A percentile compares a stretch with the other conserved stretches of the same genome.
Conservation (phyloP, 2,113 vertebrate genomes). For the Halichoeres trimaculatus region DNA sequence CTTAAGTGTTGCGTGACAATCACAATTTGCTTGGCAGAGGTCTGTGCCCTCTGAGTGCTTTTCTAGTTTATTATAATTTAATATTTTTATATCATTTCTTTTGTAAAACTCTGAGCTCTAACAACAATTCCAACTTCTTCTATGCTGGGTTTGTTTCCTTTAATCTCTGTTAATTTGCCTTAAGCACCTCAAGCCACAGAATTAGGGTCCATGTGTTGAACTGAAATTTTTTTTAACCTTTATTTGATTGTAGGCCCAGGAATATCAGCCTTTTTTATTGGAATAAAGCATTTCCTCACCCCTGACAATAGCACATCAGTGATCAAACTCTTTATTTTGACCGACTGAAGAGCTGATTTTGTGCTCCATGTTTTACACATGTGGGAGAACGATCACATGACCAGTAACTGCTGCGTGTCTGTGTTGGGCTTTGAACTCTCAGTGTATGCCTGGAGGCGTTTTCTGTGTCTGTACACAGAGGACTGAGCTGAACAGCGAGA, state of each 20-base stretch:
- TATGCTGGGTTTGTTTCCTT: not conserved
- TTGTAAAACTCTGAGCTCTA: not conserved
- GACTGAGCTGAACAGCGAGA: constrained; percentile 28
- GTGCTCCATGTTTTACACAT: not conserved
- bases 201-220: too few species aligned
- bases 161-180: not conserved
- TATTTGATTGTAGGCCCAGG: too few species aligned
- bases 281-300: not conserved
- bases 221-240: too few species aligned
- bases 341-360: not conserved
- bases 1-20: too few species aligned
- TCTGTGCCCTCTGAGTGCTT: too few species aligned
- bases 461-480: not conserved
- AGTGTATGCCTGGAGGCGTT: not conserved
- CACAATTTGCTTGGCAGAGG: too few species aligned
- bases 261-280: too few species aligned
- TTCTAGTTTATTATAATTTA: too few species aligned
- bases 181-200: not conserved
- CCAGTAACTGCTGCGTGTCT: constrained; percentile 7
- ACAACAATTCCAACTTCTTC: not conserved
- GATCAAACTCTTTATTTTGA: not conserved
- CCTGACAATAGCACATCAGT: too few species aligned
- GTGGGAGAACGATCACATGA: not conserved
- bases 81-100: not conserved
- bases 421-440: constrained; percentile 12